These are phyloP conservation scores for Ispidina lecontei DNA, from an alignment of 2,797 vertebrate species.

Conservation along the genomic window DNA sequence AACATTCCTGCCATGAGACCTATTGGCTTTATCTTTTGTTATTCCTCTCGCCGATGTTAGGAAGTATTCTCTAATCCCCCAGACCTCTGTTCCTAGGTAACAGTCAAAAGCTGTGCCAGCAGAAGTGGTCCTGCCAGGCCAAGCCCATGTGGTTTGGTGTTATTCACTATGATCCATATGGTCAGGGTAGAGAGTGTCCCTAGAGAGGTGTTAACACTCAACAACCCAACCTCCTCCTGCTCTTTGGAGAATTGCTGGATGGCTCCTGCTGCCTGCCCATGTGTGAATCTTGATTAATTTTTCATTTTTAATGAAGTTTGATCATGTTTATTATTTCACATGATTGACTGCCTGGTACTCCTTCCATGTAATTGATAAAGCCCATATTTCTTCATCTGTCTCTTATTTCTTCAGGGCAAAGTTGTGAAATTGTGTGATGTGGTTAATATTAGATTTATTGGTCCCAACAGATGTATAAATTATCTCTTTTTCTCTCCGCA, in stretches of 20 bases:
- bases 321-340: slow-evolving; percentile 85
- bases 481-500: slow-evolving; percentile 86
- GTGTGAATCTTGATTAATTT: slow-evolving; percentile 87
- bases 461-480: slow-evolving; percentile 92
- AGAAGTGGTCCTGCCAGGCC: slow-evolving; percentile 87
- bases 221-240: slow-evolving; percentile 79
- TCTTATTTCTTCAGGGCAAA: slow-evolving; percentile 86
- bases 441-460: slow-evolving; percentile 93
- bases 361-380: slow-evolving; percentile 85
- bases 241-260: slow-evolving; percentile 75
- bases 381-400: slow-evolving; percentile 90
- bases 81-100: slow-evolving; percentile 91
- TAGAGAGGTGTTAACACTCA: slow-evolving; percentile 86
- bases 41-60: slow-evolving; percentile 74
- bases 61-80: slow-evolving; percentile 79
- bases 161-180: slow-evolving; percentile 88
- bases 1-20: slow-evolving; percentile 60
- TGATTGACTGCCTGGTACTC: slow-evolving; percentile 83
- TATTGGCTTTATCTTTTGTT: slow-evolving; percentile 72
- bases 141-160: slow-evolving; percentile 85
- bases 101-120: slow-evolving; percentile 86
- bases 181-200: slow-evolving; percentile 84
- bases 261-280: slow-evolving; percentile 83
- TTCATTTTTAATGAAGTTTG: slow-evolving; percentile 88
- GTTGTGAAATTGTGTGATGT: slow-evolving; percentile 83